A percentile compares a stretch with the other conserved stretches of the same genome.
Conservation (phyloP, 2,113 vertebrate genomes). For the Lepidothrix coronata region DNA sequence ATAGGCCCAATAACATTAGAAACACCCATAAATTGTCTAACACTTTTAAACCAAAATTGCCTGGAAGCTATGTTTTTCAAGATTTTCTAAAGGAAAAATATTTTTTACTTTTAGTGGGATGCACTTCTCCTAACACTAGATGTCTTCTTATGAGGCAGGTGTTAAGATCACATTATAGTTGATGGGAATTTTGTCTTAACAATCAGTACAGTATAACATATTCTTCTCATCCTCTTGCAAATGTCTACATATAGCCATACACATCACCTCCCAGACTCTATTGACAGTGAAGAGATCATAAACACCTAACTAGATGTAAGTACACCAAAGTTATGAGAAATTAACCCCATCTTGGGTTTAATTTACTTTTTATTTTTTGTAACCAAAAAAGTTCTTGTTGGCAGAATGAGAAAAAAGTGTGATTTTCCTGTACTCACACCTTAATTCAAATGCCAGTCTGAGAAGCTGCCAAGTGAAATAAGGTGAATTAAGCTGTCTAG, state of each 20-base stretch:
- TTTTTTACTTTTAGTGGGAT: not conserved
- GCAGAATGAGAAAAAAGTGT: not conserved
- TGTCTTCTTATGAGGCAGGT: not conserved
- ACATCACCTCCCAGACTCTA: not conserved
- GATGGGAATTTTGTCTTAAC: not conserved
- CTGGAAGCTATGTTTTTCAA: not conserved
- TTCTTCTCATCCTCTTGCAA: not conserved
- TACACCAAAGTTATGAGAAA: not conserved
- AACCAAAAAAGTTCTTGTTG: not conserved
- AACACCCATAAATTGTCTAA: not conserved
- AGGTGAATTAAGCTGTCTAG: not conserved
- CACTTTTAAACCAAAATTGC: not conserved
- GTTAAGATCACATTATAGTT: not conserved
- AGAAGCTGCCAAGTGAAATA: not conserved
- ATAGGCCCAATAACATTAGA: not conserved
- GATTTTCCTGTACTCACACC: not conserved
- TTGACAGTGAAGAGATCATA: not conserved
- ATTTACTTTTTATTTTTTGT: not conserved
- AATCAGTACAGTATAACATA: too few species aligned
- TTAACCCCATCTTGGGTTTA: not conserved
- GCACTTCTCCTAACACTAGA: not conserved
- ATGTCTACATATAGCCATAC: not conserved
- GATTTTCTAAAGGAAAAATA: not conserved
- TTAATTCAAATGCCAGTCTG: not conserved
- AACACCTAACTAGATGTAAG: not conserved